Evolutionary conservation across 2,797 vertebrate species (phyloP).

Genomic region (Anniella stebbinsi): DNA sequence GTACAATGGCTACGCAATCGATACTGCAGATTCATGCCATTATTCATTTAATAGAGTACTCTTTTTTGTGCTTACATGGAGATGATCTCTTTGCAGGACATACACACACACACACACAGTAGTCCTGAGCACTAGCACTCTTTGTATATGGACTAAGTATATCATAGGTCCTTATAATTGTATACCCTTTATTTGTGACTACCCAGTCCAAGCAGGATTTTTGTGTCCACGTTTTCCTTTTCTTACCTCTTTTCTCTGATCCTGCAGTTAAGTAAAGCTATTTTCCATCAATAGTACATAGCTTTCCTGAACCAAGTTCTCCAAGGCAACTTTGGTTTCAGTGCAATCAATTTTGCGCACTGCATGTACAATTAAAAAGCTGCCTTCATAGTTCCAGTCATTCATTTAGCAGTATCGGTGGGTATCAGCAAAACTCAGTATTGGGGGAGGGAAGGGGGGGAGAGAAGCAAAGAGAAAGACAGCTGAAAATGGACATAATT

Average conservation of each 20-base stretch:
- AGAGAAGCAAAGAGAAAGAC: neutral
- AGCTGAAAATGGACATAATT: neutral
- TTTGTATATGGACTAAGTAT: neutral
- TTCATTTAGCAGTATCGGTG: neutral
- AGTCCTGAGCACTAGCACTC: neutral
- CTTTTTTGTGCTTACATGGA: neutral
- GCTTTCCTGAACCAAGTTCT: neutral
- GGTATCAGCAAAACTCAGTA: too few species aligned
- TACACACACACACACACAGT: neutral
- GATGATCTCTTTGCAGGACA: neutral
- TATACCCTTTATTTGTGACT: neutral
- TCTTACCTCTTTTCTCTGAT: neutral
- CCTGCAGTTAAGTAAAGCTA: too few species aligned
- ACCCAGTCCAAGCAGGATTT: neutral
- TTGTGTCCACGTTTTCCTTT: neutral
- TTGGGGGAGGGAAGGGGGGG: neutral
- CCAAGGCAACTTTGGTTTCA: neutral
- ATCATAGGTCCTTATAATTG: neutral
- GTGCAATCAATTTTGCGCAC: neutral
- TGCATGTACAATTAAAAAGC: neutral
- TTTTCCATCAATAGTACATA: neutral
- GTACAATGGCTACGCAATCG: neutral
- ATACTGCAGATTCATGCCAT: neutral
- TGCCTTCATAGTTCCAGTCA: neutral
- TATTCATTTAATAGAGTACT: neutral